Conservation (phyloP, 2,888 invertebrate species). For the Lutraria lutraria region DNA sequence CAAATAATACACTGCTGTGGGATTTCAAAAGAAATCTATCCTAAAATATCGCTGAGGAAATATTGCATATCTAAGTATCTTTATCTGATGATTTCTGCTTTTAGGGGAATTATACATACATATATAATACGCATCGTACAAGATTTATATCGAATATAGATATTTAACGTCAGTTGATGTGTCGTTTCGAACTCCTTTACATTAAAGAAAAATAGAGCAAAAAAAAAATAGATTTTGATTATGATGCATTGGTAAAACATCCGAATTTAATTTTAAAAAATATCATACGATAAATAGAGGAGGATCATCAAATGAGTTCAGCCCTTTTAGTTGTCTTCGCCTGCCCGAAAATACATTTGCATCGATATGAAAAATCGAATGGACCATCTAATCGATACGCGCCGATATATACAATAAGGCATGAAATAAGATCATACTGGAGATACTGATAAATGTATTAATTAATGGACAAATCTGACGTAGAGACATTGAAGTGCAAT, state of each 20-base stretch:
- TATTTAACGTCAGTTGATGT: background rate
- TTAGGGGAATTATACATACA: background rate
- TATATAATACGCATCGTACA: too few species aligned
- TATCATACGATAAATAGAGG: background rate
- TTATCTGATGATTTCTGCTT: background rate
- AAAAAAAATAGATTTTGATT: background rate
- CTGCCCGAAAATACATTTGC: background rate
- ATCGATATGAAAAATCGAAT: background rate
- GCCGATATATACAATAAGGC: too few species aligned
- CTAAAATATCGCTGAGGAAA: slow-evolving; percentile 22
- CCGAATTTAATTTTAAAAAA: background rate
- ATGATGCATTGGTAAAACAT: background rate
- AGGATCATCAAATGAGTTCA: background rate
- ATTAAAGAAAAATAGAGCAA: background rate
- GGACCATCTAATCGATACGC: background rate
- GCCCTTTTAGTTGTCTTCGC: too few species aligned
- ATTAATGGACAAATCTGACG: too few species aligned
- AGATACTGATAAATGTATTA: too few species aligned
- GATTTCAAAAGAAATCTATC: background rate
- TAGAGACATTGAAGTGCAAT: too few species aligned
- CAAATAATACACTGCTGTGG: background rate
- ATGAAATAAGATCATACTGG: too few species aligned
- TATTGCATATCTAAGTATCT: background rate
- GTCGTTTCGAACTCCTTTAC: background rate
- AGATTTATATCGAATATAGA: background rate